phyloP scores from a whole-genome alignment of 30 jellyfish, hydroid and myxozoan species.

The Hydractinia echinata region DNA sequence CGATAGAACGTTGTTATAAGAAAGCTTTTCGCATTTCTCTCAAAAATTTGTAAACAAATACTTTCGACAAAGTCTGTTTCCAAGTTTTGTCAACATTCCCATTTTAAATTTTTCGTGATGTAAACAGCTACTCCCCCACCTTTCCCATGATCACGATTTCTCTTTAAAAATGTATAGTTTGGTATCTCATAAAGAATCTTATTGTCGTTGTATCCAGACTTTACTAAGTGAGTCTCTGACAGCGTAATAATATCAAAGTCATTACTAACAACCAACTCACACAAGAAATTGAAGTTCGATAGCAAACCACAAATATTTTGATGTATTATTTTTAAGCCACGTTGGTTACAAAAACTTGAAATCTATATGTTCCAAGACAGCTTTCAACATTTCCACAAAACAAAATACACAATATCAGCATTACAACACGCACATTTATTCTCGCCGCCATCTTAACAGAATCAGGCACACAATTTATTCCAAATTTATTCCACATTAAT shows the following conservation, averaged over 20 bases:
- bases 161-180: too few relatives aligned
- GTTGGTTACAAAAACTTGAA: too few relatives aligned
- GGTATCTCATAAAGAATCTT: too few relatives aligned
- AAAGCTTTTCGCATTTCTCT: constrained; percentile 2
- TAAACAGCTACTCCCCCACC: too few relatives aligned
- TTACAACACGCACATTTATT: background rate
- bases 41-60: constrained; percentile 4
- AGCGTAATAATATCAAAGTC: background rate
- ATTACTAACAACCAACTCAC: background rate
- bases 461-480: too few relatives aligned
- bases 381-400: constrained; percentile 16
- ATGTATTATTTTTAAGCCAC: background rate
- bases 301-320: background rate
- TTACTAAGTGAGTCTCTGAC: background rate
- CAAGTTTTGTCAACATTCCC: background rate
- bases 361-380: background rate
- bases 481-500: too few relatives aligned
- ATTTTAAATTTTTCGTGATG: background rate
- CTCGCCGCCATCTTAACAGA: too few relatives aligned
- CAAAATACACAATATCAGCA: background rate
- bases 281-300: background rate
- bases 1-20: background rate
- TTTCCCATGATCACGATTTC: too few relatives aligned
- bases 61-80: background rate
- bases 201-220: constrained; percentile 1